Base-by-base conservation (phyloP, 2,888 invertebrate species). In the Scaptomyza tumidula region DNA sequence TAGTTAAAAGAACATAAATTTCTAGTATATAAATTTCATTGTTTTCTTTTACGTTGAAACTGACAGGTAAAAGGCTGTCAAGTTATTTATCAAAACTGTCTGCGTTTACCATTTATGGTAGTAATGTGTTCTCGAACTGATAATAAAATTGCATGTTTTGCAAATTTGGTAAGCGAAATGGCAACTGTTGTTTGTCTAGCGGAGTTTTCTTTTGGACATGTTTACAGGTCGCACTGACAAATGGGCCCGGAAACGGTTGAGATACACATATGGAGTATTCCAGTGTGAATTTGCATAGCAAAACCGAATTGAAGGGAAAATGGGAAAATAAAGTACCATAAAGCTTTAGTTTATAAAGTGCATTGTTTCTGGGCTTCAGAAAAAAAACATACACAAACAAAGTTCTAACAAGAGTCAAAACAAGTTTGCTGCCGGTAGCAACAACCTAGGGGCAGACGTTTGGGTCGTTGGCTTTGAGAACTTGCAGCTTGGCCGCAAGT, bases 61-160 rank as follows among this genome's bases (percentile, higher is more conserved):
- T 16, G 69, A 45, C 24, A 35, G 27, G 16, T 11, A 35, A 27
- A 41, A 44, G 48, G 29, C 49, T 55, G 66, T 35, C 43, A 14
- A 69, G 60, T 72, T 77, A 80, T 86, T 88, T 83, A 83, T 88
- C 88, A 75, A 63, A 83, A 55, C 75, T 78, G 88, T 84, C 86
- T 58, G 66, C 43, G 60, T 48, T 57, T 52, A 33, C 88, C 88
- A 74, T 82, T 77, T 80, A 62, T 63, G 83, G 83, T 74, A 39
- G 63, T 80, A 53, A 59, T 67, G 59, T 61, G 45, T n/a, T n/a
- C 14, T 39, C 31, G 3, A 29, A 41, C 31, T 67, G 75, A 79
- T 79, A 81, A 82, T 75, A 83, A 45, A 59, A 65, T 16, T 46
- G 56, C 45, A 33, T 41, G 41, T 57, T 59, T 78, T 53, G 64